Evolutionary conservation across 2,888 invertebrate species (phyloP).

Genomic region (Synanthedon formicaeformis): DNA sequence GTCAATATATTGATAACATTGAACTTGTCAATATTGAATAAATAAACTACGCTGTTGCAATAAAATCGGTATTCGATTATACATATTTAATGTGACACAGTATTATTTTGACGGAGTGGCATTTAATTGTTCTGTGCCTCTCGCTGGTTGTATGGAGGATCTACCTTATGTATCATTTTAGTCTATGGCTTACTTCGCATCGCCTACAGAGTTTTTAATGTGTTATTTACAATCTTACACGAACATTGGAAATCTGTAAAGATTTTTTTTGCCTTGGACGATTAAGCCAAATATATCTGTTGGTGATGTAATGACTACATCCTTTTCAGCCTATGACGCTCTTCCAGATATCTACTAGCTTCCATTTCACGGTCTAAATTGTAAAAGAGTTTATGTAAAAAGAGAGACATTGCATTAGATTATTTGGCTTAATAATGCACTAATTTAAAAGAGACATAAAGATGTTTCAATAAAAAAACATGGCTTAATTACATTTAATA

Average conservation of each 20-base stretch:
- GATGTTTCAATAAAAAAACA: too few species aligned
- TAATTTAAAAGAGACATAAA: too few species aligned
- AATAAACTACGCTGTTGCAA: too few species aligned
- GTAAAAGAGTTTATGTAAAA: slow-evolving; percentile 20
- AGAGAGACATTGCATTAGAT: slow-evolving; percentile 47
- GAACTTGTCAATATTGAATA: too few species aligned
- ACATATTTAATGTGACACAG: background rate
- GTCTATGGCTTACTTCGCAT: slow-evolving; percentile 7
- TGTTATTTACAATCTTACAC: background rate
- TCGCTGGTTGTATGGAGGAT: background rate
- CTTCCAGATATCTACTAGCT: slow-evolving; percentile 18
- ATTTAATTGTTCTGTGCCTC: background rate
- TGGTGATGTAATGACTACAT: background rate
- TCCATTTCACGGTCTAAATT: slow-evolving; percentile 36
- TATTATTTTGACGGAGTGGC: background rate
- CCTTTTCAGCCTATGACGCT: slow-evolving; percentile 14
- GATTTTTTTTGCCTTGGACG: background rate
- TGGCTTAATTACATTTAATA: too few species aligned
- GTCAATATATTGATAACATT: too few species aligned
- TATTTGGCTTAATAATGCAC: too few species aligned
- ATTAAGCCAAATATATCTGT: background rate
- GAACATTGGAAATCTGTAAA: background rate
- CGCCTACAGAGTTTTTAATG: background rate
- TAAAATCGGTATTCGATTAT: background rate
- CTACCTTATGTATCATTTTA: slow-evolving; percentile 5